phyloP scores from a whole-genome alignment of 2,113 vertebrate species.

The Aspiorhynchus laticeps region DNA sequence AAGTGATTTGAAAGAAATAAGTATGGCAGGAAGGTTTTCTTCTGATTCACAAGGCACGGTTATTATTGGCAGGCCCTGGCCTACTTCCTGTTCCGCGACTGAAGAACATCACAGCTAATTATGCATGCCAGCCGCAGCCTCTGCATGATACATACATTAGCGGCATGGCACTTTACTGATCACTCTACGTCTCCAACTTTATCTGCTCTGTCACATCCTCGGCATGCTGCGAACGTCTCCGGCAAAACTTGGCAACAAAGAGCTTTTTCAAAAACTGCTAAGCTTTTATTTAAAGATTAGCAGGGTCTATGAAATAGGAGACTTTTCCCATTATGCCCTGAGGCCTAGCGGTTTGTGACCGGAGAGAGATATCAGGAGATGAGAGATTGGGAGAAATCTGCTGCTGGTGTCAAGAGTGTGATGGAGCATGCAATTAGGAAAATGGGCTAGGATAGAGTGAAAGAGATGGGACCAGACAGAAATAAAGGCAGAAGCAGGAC shows the following conservation, averaged over 20 bases:
- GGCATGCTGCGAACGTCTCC: neutral
- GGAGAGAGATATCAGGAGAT: constrained; percentile 20
- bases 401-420: constrained; percentile 3
- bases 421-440: constrained; percentile 24
- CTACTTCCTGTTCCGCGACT: neutral
- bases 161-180: neutral
- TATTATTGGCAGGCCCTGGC: constrained; percentile 1
- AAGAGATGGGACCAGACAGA: neutral
- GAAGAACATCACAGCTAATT: constrained; percentile 16
- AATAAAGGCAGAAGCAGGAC: neutral
- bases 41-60: neutral
- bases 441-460: neutral
- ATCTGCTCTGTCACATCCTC: constrained; percentile 3
- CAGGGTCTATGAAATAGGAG: neutral
- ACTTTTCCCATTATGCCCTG: neutral
- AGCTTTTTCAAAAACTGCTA: constrained; percentile 2
- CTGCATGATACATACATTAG: neutral
- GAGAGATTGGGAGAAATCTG: constrained; percentile 11
- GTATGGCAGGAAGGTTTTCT: neutral
- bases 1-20: neutral
- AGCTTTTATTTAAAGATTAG: constrained; percentile 26
- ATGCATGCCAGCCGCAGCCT: neutral
- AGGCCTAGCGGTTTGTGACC: neutral
- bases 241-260: constrained; percentile 1
- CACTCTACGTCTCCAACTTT: neutral